Evolutionary conservation across 2,797 vertebrate species (phyloP), one percentile per base, ranked within the genome.

Genomic region (Aplochiton taeniatus): DNA sequence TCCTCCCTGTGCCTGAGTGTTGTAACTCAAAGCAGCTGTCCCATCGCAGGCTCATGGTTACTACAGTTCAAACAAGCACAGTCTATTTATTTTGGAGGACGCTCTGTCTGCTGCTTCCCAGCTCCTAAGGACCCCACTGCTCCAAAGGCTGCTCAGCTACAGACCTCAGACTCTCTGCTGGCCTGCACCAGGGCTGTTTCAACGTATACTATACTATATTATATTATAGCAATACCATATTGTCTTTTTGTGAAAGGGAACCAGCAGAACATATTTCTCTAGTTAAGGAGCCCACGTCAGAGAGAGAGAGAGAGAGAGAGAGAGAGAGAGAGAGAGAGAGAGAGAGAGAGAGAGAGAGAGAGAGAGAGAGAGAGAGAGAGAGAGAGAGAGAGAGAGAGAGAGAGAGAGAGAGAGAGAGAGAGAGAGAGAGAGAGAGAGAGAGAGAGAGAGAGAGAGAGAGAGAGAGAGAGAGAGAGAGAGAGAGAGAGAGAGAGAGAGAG

Each of bases 11-110:
- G 64, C 56, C 63, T 74, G 65, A 64, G 69, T 80, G 76, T 86
- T 87, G 84, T 91, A 92, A 93, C 90, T 91, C 88, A 85, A 90
- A 91, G 87, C 92, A 93, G 92, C 89, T 88, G 88, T 82, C 46
- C 54, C 31, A 55, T 64, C 69, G 20, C 77, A 86, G 85, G 83
- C 83, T 80, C 70, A 46, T 76, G 91, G 91, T 92, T 91, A 91
- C 89, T 89, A 70, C 54, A 81, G 88, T 90, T 87, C 85, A 79
- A 58, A 46, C 48, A 50, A 42, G 43, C 54, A 8, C 54, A 42
- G 11, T 56, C 41, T 31, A 9, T 47, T 43, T 16, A 19, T 43
- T 14, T n/a, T 50, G 10, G 16, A 45, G 43, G n/a, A 58, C 16
- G 57, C 17, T 20, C 58, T 49, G 14, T 12, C 31, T 31, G 31